phyloP scores from a whole-genome alignment of 2,888 invertebrate species.

The Nomada lathburiana region DNA sequence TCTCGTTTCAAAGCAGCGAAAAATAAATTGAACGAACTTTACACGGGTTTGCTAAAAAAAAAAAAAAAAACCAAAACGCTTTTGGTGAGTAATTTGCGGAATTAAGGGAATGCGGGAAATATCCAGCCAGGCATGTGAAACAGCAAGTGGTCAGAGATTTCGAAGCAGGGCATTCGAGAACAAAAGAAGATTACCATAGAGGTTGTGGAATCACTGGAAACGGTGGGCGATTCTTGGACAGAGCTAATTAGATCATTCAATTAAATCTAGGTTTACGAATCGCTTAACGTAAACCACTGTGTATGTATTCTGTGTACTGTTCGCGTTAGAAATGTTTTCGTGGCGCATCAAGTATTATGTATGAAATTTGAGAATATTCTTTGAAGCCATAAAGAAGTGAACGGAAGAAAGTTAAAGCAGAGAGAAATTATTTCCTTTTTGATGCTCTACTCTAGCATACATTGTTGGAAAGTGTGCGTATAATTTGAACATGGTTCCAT shows the following conservation, averaged over 20 bases:
- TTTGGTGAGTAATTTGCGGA: slow-evolving; percentile 12
- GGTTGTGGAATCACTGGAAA: background rate
- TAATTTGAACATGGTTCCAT: background rate
- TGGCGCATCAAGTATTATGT: background rate
- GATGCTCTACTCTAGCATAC: too few species aligned
- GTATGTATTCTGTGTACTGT: background rate
- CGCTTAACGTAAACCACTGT: background rate
- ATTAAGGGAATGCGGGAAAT: background rate
- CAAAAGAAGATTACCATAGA: slow-evolving; percentile 35
- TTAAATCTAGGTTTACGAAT: slow-evolving; percentile 26
- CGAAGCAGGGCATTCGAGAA: background rate
- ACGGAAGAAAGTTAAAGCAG: background rate
- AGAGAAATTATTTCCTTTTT: background rate
- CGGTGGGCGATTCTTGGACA: background rate
- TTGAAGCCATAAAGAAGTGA: background rate
- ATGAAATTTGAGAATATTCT: too few species aligned
- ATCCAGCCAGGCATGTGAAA: slow-evolving; percentile 4
- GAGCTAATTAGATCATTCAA: slow-evolving; percentile 26
- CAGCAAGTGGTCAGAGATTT: slow-evolving; percentile 6
- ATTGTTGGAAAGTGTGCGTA: too few species aligned
- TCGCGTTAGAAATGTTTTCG: background rate
- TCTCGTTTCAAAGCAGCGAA: too few species aligned
- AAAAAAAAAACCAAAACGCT: background rate
- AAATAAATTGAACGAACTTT: background rate
- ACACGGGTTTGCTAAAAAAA: background rate